A percentile compares a stretch with the other conserved stretches of the same genome.
These are phyloP conservation scores for Peromyscus nudipes DNA, from an alignment of 2,797 vertebrate genomes.

Conservation along the genomic window DNA sequence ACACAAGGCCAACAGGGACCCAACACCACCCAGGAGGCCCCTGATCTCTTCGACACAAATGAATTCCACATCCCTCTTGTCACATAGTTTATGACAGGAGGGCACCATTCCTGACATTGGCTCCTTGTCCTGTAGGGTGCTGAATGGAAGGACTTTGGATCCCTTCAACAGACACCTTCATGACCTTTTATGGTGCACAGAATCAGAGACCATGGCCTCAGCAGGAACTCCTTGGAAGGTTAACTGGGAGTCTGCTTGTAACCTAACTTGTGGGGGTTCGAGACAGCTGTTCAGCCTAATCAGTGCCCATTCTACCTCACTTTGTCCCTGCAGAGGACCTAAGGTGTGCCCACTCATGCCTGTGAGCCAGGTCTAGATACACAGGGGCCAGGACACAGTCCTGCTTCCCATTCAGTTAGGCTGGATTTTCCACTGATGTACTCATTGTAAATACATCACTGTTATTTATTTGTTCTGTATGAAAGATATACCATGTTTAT, in stretches of 20 bases:
- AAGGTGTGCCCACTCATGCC: not conserved
- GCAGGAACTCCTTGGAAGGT: not conserved
- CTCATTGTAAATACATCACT: not conserved
- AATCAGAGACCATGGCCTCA: fast-evolving
- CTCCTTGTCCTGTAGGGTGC: not conserved
- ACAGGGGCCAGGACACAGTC: not conserved
- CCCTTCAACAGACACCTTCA: not conserved
- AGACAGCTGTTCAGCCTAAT: not conserved
- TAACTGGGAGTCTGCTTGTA: not conserved
- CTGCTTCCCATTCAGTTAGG: not conserved
- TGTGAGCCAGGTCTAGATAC: not conserved
- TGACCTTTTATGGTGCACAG: not conserved
- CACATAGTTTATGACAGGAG: slow-evolving; percentile 86
- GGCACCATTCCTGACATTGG: not conserved
- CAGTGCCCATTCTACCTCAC: not conserved
- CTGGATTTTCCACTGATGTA: not conserved
- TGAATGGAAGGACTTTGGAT: not conserved
- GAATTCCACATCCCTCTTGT: slow-evolving; percentile 95
- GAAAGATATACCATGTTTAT: not conserved
- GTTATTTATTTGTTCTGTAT: not conserved
- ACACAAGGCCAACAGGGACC: slow-evolving; percentile 93
- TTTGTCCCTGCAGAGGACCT: fast-evolving
- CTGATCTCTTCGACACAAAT: slow-evolving; percentile 94
- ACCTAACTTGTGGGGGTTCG: not conserved
- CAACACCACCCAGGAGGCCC: slow-evolving; percentile 91